Percentiles rank a stretch among this genome's conserved stretches.
phyloP scores from a whole-genome alignment of 92 coral and sea anemone species.

The Epizoanthus scotinus region DNA sequence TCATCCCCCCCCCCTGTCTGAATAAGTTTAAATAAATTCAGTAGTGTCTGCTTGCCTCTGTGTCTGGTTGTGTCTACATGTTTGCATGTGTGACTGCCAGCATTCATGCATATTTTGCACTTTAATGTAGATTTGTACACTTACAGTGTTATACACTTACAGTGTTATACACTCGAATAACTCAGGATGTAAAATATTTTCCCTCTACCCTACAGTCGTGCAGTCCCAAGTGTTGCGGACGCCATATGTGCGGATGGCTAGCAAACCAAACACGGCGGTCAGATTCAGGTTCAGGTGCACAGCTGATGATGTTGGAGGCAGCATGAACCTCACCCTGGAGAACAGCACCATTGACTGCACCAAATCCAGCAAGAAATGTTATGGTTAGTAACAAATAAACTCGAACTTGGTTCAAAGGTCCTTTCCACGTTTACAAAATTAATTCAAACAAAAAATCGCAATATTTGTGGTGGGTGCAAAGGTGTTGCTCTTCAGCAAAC shows the following conservation, averaged over 20 bases:
- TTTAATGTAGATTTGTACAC: too few species aligned
- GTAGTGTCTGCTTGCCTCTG: too few species aligned
- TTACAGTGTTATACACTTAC: too few species aligned
- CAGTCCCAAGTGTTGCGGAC: constrained; percentile 40
- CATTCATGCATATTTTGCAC: too few species aligned
- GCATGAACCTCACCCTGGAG: constrained; percentile 46
- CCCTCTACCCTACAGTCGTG: constrained; percentile 38
- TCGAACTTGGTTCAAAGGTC: too few species aligned
- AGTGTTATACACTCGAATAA: too few species aligned
- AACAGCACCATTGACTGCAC: constrained; percentile 66
- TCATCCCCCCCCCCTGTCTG: too few species aligned
- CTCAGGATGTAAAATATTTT: neutral
- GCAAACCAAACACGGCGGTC: constrained; percentile 57
- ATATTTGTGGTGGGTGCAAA: too few species aligned
- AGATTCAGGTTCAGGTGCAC: constrained; percentile 54
- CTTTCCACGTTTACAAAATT: too few species aligned
- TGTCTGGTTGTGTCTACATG: neutral
- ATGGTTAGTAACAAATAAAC: constrained; percentile 66
- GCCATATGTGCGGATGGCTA: constrained; percentile 50
- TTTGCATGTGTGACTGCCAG: neutral
- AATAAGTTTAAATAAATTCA: too few species aligned
- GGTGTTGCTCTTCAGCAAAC: too few species aligned
- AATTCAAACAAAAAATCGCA: too few species aligned
- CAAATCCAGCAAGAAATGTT: constrained; percentile 50
- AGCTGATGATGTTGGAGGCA: constrained; percentile 44